Conservation (phyloP, 1,140 invertebrate genomes). For the Hycleus cichorii region DNA sequence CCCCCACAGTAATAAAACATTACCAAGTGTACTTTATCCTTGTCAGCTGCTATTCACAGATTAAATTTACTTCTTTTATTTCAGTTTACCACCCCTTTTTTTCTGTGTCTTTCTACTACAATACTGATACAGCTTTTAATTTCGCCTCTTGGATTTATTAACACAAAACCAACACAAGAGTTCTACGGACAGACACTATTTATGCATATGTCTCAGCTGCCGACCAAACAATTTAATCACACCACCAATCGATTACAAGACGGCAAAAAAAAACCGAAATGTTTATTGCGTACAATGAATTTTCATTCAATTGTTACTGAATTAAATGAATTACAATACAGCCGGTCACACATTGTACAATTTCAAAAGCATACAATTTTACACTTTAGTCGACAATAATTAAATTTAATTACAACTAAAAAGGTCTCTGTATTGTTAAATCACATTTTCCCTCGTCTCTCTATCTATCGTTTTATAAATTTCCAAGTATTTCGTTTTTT, state of each 20-base stretch:
- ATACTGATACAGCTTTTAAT: slow-evolving; percentile 14
- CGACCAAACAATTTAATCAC: too few relatives aligned
- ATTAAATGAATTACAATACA: too few relatives aligned
- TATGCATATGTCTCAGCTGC: slow-evolving; percentile 10
- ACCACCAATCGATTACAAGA: too few relatives aligned
- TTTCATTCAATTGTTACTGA: too few relatives aligned
- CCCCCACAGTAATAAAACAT: slow-evolving; percentile 10
- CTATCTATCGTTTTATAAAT: neutral
- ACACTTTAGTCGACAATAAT: slow-evolving; percentile 18
- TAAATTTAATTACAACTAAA: slow-evolving; percentile 19
- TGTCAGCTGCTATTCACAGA: slow-evolving; percentile 9
- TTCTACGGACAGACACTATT: neutral
- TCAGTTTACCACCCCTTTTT: slow-evolving; percentile 17
- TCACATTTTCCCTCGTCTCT: neutral
- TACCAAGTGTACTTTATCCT: slow-evolving; percentile 14
- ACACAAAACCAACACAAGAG: neutral
- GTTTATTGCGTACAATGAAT: too few relatives aligned
- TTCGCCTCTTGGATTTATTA: slow-evolving; percentile 21
- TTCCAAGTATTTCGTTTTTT: too few relatives aligned
- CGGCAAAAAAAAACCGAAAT: too few relatives aligned
- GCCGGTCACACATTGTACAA: too few relatives aligned
- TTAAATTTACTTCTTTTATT: slow-evolving; percentile 19
- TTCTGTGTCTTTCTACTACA: neutral
- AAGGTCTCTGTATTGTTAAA: slow-evolving; percentile 1
- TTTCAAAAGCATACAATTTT: neutral